Conservation (phyloP, 2,888 invertebrate species). For the Chromoteleia sp. region DNA sequence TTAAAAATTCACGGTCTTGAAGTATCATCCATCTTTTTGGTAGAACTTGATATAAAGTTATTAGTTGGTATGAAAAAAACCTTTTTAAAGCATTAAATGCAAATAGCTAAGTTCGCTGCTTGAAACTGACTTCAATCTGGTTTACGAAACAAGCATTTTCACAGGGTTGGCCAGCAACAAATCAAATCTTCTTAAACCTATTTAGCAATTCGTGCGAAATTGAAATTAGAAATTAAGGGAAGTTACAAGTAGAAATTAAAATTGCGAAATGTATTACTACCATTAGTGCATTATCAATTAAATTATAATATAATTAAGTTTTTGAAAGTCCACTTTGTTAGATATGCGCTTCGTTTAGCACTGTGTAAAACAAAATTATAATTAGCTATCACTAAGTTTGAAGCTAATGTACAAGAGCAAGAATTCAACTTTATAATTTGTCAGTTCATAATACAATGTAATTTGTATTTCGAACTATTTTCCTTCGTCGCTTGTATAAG, state of each 20-base stretch:
- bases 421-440: background rate
- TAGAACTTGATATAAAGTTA: constrained; percentile 20
- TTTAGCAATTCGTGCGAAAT: constrained; percentile 21
- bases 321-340: background rate
- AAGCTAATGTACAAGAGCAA: background rate
- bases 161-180: constrained; percentile 38
- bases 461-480: too few species aligned
- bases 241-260: background rate
- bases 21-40: constrained; percentile 21
- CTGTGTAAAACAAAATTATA: background rate
- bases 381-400: constrained; percentile 1
- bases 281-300: background rate
- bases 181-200: constrained; percentile 45
- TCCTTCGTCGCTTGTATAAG: too few species aligned
- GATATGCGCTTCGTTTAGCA: background rate
- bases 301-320: background rate
- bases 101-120: constrained; percentile 36
- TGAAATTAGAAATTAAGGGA: constrained; percentile 28
- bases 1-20: background rate
- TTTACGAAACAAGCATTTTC: constrained; percentile 40
- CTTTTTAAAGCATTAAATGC: constrained; percentile 37
- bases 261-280: background rate
- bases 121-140: constrained; percentile 33
- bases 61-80: constrained; percentile 31
- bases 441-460: background rate